phyloP scores from a whole-genome alignment of 1,140 invertebrate species.

The Drosophila parvula region DNA sequence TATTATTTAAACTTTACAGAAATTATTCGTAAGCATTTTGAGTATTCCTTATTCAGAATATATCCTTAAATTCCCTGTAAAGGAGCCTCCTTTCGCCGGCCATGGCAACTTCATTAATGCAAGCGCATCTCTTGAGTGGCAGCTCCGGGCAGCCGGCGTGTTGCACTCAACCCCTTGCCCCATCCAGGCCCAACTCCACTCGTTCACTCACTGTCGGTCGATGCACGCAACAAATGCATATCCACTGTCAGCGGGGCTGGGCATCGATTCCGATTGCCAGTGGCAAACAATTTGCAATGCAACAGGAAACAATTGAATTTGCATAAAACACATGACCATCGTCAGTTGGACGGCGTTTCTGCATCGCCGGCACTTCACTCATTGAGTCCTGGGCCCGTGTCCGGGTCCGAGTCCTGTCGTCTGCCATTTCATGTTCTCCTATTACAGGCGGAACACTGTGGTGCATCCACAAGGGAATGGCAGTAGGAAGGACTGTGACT shows the following conservation, averaged over 20 bases:
- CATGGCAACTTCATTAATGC: slow-evolving; percentile 45
- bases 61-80: not conserved
- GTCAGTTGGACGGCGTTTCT: slow-evolving; percentile 51
- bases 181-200: too few relatives aligned
- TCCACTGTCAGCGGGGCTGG: slow-evolving; percentile 14
- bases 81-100: not conserved
- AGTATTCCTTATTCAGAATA: not conserved
- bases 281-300: slow-evolving; percentile 69
- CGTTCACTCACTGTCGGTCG: slow-evolving; percentile 9
- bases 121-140: slow-evolving; percentile 35
- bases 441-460: slow-evolving; percentile 2
- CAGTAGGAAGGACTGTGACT: not conserved
- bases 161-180: not conserved
- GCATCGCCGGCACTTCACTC: slow-evolving; percentile 53
- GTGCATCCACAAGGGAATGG: not conserved
- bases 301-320: slow-evolving; percentile 81
- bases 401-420: not conserved
- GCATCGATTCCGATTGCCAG: slow-evolving; percentile 46
- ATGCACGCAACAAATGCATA: slow-evolving; percentile 41
- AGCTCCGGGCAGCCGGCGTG: slow-evolving; percentile 20
- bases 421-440: slow-evolving; percentile 29
- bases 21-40: not conserved
- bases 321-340: slow-evolving; percentile 76
- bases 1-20: not conserved
- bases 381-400: slow-evolving; percentile 16